Percentiles rank a stretch among this genome's conserved stretches.
These are phyloP conservation scores for Carcharodon carcharias DNA, from an alignment of 2,797 vertebrate species.

Conservation along the genomic window DNA sequence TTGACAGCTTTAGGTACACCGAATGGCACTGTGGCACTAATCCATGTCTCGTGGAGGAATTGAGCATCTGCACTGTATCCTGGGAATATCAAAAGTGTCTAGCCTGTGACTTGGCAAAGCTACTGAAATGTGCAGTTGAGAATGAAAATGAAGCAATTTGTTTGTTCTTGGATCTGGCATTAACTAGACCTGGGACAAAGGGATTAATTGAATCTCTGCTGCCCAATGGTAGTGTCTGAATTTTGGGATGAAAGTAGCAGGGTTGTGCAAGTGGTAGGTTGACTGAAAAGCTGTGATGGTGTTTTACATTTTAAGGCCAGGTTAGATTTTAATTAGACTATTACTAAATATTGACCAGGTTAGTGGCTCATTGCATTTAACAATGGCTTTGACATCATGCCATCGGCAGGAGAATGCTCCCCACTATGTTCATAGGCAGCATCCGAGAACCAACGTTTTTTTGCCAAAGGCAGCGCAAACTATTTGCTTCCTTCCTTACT, in stretches of 20 bases:
- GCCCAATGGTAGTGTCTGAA: background rate
- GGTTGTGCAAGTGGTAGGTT: background rate
- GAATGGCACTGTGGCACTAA: background rate
- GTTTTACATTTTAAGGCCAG: background rate
- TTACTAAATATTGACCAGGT: background rate
- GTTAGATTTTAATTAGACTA: background rate
- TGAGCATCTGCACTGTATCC: background rate
- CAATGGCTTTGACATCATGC: background rate
- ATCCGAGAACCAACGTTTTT: background rate
- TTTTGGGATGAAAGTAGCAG: background rate
- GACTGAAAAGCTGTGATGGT: background rate
- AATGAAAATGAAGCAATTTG: background rate
- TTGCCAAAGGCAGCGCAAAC: background rate
- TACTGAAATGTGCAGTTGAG: background rate
- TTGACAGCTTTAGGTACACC: background rate
- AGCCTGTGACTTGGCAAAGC: background rate
- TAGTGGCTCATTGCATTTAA: background rate
- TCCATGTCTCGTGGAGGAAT: background rate
- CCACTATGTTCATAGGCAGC: background rate
- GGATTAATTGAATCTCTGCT: background rate
- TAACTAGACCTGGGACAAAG: background rate
- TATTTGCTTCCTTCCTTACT: background rate
- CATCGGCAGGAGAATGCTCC: background rate
- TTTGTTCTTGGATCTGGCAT: background rate
- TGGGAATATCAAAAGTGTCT: background rate